phyloP scores from a whole-genome alignment of 2,888 invertebrate genomes.

The Coelogynopora nodosa region DNA sequence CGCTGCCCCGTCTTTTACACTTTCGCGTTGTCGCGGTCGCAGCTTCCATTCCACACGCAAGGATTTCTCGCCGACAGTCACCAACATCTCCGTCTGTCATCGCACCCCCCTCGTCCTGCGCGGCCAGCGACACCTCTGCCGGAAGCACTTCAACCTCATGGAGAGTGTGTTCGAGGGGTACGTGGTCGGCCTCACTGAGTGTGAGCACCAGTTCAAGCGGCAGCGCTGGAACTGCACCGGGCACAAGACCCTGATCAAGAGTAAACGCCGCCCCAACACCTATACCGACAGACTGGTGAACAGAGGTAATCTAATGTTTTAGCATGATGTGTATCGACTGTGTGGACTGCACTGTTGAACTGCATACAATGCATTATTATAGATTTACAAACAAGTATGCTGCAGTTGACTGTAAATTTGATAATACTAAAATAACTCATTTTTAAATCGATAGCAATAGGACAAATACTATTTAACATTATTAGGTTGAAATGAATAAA shows the following conservation, averaged over 20 bases:
- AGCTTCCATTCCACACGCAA: background rate
- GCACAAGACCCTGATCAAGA: constrained; percentile 60
- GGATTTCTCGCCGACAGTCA: background rate
- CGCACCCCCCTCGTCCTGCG: constrained; percentile 8
- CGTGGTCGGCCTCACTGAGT: constrained; percentile 75
- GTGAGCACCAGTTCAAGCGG: constrained; percentile 77
- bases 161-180: constrained; percentile 67
- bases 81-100: background rate
- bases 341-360: too few species aligned
- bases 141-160: constrained; percentile 51
- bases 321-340: background rate
- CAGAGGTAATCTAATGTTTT: constrained; percentile 27
- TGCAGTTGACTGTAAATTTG: too few species aligned
- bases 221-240: constrained; percentile 84
- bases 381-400: too few species aligned
- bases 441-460: too few species aligned
- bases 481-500: too few species aligned
- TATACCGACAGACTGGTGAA: constrained; percentile 37
- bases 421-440: too few species aligned
- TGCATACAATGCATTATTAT: too few species aligned
- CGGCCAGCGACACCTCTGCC: constrained; percentile 30
- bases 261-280: background rate
- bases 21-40: too few species aligned
- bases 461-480: too few species aligned
- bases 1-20: too few species aligned